Evolutionary conservation across 2,113 vertebrate genomes (phyloP), one percentile per base, ranked within the genome.

Genomic region (Lepisosteus oculatus): DNA sequence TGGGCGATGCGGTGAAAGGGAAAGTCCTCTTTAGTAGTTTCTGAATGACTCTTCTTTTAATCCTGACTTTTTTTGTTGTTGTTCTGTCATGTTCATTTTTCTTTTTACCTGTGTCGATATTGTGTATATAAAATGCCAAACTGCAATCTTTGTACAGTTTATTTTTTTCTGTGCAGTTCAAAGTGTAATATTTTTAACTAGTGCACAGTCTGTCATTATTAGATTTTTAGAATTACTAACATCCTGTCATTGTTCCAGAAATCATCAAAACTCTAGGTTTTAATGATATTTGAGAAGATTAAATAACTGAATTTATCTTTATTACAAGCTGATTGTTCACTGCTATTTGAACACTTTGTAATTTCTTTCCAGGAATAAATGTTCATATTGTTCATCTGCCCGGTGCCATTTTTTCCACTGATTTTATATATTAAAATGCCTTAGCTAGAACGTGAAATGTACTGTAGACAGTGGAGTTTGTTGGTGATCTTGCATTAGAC

Each of bases 331-430:
- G 86, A 85, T 83, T 85, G 84, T 85, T 84, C 85, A 84, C 78
- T 80, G 77, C 76, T 87, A 83, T 88, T 92, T 90, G 88, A 84
- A 89, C 79, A 81, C 86, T 92, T 92, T 91, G 86, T 92, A 90
- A 90, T 84, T 88, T 84, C 86, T 91, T 90, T 89, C 86, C 86
- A 86, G 81, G 88, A 92, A 91, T 92, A 92, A 92, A 91, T 88
- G 88, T 92, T 92, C 86, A 86, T 91, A 88, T 85, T 88, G 87
- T 84, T 86, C 77, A 76, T 82, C 79, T 87, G 56, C 56, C 56
- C 13, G 29, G 29, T 29, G 29, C 29, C 29, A 29, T 59, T 4
- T 59, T 12, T 11, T 12, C 9, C 47, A 51, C 47, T 51, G 47
- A 59, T 59, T 12, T 59, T 59, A 59, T 13, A 12, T 59, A 13